Conservation (phyloP, 2,113 vertebrate species). For the Podarcis cretensis region DNA sequence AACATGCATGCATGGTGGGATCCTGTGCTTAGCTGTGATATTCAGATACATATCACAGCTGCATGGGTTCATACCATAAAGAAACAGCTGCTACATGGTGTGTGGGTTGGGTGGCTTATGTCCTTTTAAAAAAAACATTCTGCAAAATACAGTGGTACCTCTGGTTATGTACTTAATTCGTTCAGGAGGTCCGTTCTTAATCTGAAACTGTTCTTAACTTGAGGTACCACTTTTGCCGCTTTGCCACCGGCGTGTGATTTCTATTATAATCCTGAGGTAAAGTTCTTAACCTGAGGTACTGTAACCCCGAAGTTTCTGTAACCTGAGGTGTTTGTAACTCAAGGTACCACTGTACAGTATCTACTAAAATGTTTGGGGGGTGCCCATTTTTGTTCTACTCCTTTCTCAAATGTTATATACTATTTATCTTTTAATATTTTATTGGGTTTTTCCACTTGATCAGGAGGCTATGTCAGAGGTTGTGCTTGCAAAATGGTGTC, state of each 20-base stretch:
- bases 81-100: background rate
- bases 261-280: too few relatives aligned
- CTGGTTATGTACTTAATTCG: too few relatives aligned
- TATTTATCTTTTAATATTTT: conserved; percentile 2
- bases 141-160: background rate
- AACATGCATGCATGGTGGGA: background rate
- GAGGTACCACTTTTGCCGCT: too few relatives aligned
- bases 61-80: background rate
- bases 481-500: background rate
- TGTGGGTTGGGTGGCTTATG: background rate
- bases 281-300: too few relatives aligned
- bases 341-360: background rate
- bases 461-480: background rate
- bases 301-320: too few relatives aligned
- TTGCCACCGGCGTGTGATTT: too few relatives aligned
- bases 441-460: conserved; percentile 1
- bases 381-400: conserved; percentile 3
- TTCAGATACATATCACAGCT: background rate
- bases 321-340: too few relatives aligned
- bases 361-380: too few relatives aligned
- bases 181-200: too few relatives aligned
- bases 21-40: background rate
- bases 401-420: background rate
- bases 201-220: too few relatives aligned
- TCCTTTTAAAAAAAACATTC: too few relatives aligned